phyloP scores from a whole-genome alignment of 2,888 invertebrate species.

The Microplitis deprimator region DNA sequence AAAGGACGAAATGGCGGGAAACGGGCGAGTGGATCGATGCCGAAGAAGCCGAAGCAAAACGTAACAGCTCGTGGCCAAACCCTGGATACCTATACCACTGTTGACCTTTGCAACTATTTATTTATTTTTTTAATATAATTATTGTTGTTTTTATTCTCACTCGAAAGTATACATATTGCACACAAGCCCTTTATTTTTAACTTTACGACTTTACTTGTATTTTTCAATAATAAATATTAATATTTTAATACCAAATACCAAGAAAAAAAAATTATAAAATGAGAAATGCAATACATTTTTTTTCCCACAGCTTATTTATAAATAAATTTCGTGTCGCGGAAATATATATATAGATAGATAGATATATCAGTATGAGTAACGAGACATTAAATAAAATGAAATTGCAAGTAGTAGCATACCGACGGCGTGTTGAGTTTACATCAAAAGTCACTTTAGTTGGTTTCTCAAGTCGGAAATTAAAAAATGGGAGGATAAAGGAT shows the following conservation, averaged over 20 bases:
- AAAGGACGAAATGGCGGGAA: slow-evolving; percentile 31
- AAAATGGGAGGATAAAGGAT: not conserved
- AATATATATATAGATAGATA: not conserved
- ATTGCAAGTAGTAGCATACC: not conserved
- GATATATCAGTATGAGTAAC: not conserved
- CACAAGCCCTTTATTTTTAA: not conserved
- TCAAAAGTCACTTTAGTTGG: not conserved
- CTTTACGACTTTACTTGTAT: not conserved
- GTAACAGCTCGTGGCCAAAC: slow-evolving; percentile 21
- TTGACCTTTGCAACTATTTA: slow-evolving; percentile 1
- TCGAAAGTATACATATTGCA: not conserved
- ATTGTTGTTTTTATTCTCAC: not conserved
- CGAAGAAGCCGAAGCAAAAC: slow-evolving; percentile 24
- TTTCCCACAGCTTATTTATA: not conserved
- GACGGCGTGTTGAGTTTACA: not conserved
- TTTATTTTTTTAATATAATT: slow-evolving; percentile 4
- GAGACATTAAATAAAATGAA: not conserved
- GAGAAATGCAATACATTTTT: not conserved
- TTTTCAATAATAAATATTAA: not conserved
- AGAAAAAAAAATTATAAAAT: too few species aligned
- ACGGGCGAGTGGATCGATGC: slow-evolving; percentile 36
- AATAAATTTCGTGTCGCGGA: not conserved
- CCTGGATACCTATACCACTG: slow-evolving; percentile 1
- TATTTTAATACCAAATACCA: not conserved
- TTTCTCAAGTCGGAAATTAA: not conserved